Evolutionary conservation across 1,140 invertebrate species (phyloP).

Genomic region (Ostrea edulis): DNA sequence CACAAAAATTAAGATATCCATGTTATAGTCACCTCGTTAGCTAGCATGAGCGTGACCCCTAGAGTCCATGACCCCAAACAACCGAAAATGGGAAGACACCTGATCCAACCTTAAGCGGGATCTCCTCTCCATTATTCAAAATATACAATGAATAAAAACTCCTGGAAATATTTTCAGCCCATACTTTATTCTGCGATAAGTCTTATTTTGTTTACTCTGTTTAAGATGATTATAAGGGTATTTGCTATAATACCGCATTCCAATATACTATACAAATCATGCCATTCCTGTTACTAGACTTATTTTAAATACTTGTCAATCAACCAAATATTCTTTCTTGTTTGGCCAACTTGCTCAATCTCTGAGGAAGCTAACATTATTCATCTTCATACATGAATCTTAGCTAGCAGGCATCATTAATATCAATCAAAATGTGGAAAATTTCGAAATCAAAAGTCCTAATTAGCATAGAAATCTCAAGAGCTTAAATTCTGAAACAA

Average conservation of each 20-base stretch:
- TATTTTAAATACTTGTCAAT: slow-evolving; percentile 1
- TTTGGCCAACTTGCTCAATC: slow-evolving; percentile 1
- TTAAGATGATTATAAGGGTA: slow-evolving; percentile 39
- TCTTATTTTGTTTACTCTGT: slow-evolving; percentile 25
- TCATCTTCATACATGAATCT: background rate
- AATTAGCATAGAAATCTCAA: background rate
- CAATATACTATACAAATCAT: slow-evolving; percentile 15
- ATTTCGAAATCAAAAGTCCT: slow-evolving; percentile 20
- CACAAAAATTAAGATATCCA: no score
- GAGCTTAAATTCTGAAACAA: slow-evolving; percentile 4
- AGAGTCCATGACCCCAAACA: no score
- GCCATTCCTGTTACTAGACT: slow-evolving; percentile 3
- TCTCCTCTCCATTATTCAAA: no score
- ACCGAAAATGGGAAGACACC: no score
- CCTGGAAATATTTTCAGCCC: slow-evolving; percentile 37
- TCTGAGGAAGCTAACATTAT: background rate
- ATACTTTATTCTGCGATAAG: slow-evolving; percentile 40
- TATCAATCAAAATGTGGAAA: background rate
- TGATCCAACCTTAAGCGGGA: no score
- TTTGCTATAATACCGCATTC: slow-evolving; percentile 36
- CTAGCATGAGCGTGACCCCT: no score
- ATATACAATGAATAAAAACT: slow-evolving; percentile 7
- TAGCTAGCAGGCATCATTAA: background rate
- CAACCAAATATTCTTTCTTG: slow-evolving; percentile 23
- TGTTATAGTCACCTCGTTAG: no score